These are phyloP conservation scores for Diceros bicornis DNA, from an alignment of 2,797 vertebrate species.

Conservation along the genomic window DNA sequence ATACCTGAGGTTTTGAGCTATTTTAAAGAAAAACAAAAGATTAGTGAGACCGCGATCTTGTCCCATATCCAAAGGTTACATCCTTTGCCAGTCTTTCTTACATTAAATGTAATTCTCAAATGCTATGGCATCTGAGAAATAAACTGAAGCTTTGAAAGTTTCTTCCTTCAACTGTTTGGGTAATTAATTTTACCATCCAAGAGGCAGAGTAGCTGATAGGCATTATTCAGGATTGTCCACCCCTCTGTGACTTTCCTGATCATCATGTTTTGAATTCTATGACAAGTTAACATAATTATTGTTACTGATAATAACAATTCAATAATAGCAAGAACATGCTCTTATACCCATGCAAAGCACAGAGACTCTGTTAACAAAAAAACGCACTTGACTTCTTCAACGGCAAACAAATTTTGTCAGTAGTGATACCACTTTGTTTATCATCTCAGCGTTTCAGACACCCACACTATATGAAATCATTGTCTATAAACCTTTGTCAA, in stretches of 20 bases:
- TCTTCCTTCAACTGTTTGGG: neutral
- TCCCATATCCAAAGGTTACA: slow-evolving; percentile 11
- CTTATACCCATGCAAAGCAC: neutral
- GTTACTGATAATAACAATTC: neutral
- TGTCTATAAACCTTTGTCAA: neutral
- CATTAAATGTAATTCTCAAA: slow-evolving; percentile 56
- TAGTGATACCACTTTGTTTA: neutral
- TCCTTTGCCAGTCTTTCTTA: slow-evolving; percentile 37
- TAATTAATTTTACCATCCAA: slow-evolving; percentile 49
- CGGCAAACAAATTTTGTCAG: neutral
- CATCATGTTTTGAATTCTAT: neutral
- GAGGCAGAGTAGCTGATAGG: neutral
- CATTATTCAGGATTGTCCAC: neutral
- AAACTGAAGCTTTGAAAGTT: slow-evolving; percentile 48
- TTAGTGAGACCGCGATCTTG: neutral
- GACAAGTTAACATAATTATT: neutral
- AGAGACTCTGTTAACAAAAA: neutral
- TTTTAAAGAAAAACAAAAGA: slow-evolving; percentile 41
- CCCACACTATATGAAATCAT: neutral
- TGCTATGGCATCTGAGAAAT: slow-evolving; percentile 56
- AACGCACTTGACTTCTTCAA: neutral
- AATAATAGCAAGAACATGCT: neutral
- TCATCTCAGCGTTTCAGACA: neutral
- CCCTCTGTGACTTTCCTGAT: neutral
- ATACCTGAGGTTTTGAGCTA: neutral